Evolutionary conservation across 1,140 invertebrate species (phyloP).

Genomic region (Xylocopa sonorina): DNA sequence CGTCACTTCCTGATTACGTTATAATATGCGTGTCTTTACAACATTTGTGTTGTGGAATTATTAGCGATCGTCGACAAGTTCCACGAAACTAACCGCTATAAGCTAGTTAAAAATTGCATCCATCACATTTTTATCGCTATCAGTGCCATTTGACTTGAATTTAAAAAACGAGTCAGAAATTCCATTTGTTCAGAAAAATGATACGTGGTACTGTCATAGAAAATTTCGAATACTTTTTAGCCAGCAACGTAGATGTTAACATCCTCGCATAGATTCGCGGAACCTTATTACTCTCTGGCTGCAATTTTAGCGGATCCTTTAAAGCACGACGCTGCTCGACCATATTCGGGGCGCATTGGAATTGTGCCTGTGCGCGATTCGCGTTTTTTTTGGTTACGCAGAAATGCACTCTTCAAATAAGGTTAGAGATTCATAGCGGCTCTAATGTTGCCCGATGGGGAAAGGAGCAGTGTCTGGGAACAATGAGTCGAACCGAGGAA

Average conservation of each 20-base stretch:
- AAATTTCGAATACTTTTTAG: background rate
- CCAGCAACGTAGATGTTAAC: slow-evolving; percentile 25
- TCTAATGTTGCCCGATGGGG: background rate
- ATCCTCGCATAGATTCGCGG: slow-evolving; percentile 37
- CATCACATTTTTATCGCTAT: too few species aligned
- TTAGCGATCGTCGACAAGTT: background rate
- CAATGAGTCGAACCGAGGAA: background rate
- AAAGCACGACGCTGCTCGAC: slow-evolving; percentile 39
- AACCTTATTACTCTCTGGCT: slow-evolving; percentile 59
- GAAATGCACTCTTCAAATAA: slow-evolving; percentile 59
- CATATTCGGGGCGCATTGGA: slow-evolving; percentile 42
- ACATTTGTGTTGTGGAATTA: background rate
- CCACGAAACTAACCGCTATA: background rate
- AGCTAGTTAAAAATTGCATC: too few species aligned
- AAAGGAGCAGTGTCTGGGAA: background rate
- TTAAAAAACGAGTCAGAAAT: too few species aligned
- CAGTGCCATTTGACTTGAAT: too few species aligned
- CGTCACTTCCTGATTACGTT: background rate
- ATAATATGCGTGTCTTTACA: background rate
- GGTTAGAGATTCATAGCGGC: slow-evolving; percentile 37
- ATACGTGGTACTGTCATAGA: too few species aligned
- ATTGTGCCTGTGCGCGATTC: slow-evolving; percentile 39
- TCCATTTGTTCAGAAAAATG: too few species aligned
- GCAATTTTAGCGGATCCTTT: slow-evolving; percentile 57
- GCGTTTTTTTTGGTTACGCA: slow-evolving; percentile 48